Evolutionary conservation across 2,797 vertebrate species (phyloP).

Genomic region (Emydoidea blandingii): DNA sequence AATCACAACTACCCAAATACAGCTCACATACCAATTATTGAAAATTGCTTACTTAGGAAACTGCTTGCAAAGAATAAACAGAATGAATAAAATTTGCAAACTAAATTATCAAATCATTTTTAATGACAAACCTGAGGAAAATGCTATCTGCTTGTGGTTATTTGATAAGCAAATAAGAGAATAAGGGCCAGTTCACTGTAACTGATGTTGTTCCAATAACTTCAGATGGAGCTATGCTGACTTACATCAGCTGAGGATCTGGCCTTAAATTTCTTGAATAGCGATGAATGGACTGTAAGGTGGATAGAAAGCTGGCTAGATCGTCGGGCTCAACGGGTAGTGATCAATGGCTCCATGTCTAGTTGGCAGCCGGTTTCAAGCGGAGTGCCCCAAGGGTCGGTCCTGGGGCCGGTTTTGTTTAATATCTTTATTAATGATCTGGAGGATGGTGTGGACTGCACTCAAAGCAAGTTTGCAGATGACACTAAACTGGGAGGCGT

Average conservation of each 20-base stretch:
- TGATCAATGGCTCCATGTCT: no score
- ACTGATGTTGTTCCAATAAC: constrained; percentile 5
- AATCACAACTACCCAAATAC: constrained; percentile 22
- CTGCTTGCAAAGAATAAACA: background rate
- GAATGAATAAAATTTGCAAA: background rate
- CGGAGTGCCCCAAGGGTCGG: no score
- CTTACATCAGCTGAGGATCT: background rate
- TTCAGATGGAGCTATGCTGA: constrained; percentile 3
- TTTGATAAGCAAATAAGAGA: background rate
- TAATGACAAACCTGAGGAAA: constrained; percentile 44
- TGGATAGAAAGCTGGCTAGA: no score
- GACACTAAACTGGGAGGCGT: no score
- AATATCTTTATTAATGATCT: no score
- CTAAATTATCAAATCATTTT: constrained; percentile 17
- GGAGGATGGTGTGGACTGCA: no score
- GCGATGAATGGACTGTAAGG: no score
- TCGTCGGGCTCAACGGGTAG: no score
- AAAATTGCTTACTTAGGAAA: background rate
- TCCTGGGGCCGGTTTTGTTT: no score
- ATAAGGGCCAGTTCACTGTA: background rate
- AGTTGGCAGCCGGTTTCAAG: no score
- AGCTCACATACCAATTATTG: background rate
- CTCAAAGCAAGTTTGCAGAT: no score
- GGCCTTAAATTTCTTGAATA: background rate
- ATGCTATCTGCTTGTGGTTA: constrained; percentile 9